Conservation (phyloP, 2,888 invertebrate species). For the Rhabditoides inermis region DNA sequence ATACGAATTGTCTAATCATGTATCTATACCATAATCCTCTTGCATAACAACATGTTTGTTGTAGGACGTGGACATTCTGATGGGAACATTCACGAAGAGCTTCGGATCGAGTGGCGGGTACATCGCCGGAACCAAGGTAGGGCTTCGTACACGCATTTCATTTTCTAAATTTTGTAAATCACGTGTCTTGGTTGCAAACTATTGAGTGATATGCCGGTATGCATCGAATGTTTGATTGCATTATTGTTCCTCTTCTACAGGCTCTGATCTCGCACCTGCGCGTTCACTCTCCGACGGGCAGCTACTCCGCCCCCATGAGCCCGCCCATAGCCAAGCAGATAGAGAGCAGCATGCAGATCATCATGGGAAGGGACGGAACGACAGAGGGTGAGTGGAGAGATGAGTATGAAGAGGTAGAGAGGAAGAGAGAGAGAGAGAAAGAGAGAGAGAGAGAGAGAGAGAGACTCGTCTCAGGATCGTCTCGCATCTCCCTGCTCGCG, state of each 20-base stretch:
- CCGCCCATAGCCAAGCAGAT: slow-evolving; percentile 80
- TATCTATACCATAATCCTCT: too few relatives aligned
- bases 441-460: neutral
- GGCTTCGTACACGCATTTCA: too few relatives aligned
- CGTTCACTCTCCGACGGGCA: slow-evolving; percentile 66
- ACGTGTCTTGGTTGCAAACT: too few relatives aligned
- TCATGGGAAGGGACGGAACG: slow-evolving; percentile 75
- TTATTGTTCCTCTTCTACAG: neutral
- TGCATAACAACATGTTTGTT: too few relatives aligned
- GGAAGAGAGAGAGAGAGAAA: too few relatives aligned
- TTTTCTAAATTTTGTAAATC: too few relatives aligned
- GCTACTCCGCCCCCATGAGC: slow-evolving; percentile 57
- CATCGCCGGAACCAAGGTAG: slow-evolving; percentile 67
- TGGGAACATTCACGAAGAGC: slow-evolving; percentile 99
- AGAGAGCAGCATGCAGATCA: slow-evolving; percentile 74
- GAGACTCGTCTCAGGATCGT: slow-evolving; percentile 45
- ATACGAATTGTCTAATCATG: too few relatives aligned
- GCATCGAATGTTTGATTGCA: neutral
- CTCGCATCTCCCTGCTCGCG: slow-evolving; percentile 53
- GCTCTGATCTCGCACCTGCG: slow-evolving; percentile 64
- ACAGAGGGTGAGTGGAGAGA: slow-evolving; percentile 57
- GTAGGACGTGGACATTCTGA: slow-evolving; percentile 79
- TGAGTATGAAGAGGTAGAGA: too few relatives aligned
- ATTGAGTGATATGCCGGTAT: neutral
- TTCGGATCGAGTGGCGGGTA: slow-evolving; percentile 95